phyloP scores from a whole-genome alignment of 1,140 invertebrate species.

The Micrasema minimum region DNA sequence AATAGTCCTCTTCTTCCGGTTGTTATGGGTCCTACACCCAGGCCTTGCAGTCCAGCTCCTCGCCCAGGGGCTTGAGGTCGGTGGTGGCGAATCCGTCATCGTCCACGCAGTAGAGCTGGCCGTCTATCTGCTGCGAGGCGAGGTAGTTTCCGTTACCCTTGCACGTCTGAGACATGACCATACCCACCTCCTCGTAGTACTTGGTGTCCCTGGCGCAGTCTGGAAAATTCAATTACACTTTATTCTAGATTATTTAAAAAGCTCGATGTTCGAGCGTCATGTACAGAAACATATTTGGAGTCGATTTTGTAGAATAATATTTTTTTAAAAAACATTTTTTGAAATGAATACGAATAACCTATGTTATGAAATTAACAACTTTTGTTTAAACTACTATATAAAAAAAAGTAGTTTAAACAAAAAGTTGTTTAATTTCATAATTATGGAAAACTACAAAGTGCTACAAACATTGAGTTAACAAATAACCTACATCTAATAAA shows the following conservation, averaged over 20 bases:
- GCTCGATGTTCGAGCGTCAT: background rate
- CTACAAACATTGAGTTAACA: too few species aligned
- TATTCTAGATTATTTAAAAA: background rate
- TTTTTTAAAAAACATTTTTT: too few species aligned
- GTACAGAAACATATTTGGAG: too few species aligned
- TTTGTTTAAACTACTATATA: too few species aligned
- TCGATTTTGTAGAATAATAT: too few species aligned
- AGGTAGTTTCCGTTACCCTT: constrained; percentile 67
- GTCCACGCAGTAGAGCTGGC: constrained; percentile 66
- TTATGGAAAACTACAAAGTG: too few species aligned
- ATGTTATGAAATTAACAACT: too few species aligned
- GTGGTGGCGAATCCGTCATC: constrained; percentile 63
- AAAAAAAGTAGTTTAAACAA: too few species aligned
- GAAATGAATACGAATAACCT: too few species aligned
- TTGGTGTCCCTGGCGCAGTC: constrained; percentile 68
- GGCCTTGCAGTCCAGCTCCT: constrained; percentile 39
- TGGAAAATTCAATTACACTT: constrained; percentile 52
- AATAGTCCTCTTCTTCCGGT: too few species aligned
- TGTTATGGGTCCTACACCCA: constrained; percentile 24
- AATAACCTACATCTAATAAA: too few species aligned
- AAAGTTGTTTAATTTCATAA: too few species aligned
- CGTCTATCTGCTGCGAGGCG: constrained; percentile 60
- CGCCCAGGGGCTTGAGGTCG: constrained; percentile 37
- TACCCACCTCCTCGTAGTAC: constrained; percentile 62
- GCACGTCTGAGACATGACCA: constrained; percentile 61